phyloP scores from a whole-genome alignment of 1,140 invertebrate genomes.

The Triops cancriformis region DNA sequence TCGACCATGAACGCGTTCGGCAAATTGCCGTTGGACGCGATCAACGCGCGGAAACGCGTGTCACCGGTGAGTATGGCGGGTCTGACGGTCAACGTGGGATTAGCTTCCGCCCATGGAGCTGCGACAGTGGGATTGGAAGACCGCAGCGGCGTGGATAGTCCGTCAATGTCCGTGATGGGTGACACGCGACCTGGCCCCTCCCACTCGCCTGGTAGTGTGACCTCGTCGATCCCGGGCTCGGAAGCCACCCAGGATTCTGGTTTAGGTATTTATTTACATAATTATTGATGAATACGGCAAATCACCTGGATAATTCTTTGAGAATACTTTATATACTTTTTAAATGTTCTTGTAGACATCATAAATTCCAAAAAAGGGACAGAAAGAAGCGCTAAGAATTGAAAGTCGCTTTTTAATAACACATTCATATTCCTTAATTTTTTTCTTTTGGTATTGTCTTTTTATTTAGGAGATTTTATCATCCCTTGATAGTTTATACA shows the following conservation, averaged over 20 bases:
- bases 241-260: constrained; percentile 33
- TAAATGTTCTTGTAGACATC: too few relatives aligned
- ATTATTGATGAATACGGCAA: neutral
- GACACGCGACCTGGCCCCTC: constrained; percentile 40
- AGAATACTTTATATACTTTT: too few relatives aligned
- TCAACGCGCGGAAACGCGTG: constrained; percentile 31
- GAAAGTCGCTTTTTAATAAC: too few relatives aligned
- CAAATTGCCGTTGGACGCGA: neutral
- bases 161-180: constrained; percentile 40
- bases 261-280: constrained; percentile 27
- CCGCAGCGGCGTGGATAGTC: constrained; percentile 26
- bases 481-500: too few relatives aligned
- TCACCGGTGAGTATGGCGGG: constrained; percentile 43
- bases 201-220: constrained; percentile 34
- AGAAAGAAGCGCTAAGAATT: too few relatives aligned
- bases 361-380: too few relatives aligned
- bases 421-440: too few relatives aligned
- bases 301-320: too few relatives aligned
- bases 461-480: too few relatives aligned
- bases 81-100: constrained; percentile 44
- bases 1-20: constrained; percentile 7
- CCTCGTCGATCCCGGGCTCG: constrained; percentile 33
- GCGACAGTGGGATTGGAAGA: constrained; percentile 19
- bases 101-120: constrained; percentile 40
- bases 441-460: too few relatives aligned